Evolutionary conservation across 2,113 vertebrate genomes (phyloP), one percentile per base, ranked within the genome.

Genomic region (Campylomormyrus tamandua): DNA sequence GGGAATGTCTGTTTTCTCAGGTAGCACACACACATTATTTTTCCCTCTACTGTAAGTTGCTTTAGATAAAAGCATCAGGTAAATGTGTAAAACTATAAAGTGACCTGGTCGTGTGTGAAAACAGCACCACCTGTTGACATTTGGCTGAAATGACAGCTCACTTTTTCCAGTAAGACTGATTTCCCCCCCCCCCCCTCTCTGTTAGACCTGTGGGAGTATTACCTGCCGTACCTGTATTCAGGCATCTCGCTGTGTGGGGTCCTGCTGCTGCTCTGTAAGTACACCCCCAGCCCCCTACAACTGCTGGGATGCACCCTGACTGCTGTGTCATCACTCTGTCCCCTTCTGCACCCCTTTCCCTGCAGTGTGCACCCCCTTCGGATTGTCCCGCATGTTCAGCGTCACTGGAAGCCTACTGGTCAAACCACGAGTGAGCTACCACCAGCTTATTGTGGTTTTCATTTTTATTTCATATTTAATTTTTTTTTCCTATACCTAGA

Each of bases 171-270:
- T 90, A 5, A 49, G 91, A 53, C 58, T 2, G n/a, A 2, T 89
- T 11, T 11, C 10, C 10, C 48, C 27, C 15, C 24, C n/a, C 5
- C 52, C 39, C 56, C 89, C 49, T 39, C 35, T 58, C 87, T 92
- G 0, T 0, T 93, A 99, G 98, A 98, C 90, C 95, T 99, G 91
- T 99, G 98, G 98, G 97, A 99, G 86, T 99, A 97, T 92, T 99
- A 99, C 89, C 96, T 99, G 88, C 98, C 98, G 45, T 99, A 98
- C 93, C 96, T 99, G 91, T 99, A 99, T 94, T 99, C 98, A 0
- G 97, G 97, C 90, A 98, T 99, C 93, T 99, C 98, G 2, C 95
- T 99, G 90, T 97, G 97, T 0, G 98, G 98, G 0, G 97, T 98
- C 27, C 93, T 99, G 92, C 96, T 99, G 9, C 97, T 99, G 80